Base-by-base conservation (phyloP, 2,797 vertebrate species). In the Australoheros facetus region DNA sequence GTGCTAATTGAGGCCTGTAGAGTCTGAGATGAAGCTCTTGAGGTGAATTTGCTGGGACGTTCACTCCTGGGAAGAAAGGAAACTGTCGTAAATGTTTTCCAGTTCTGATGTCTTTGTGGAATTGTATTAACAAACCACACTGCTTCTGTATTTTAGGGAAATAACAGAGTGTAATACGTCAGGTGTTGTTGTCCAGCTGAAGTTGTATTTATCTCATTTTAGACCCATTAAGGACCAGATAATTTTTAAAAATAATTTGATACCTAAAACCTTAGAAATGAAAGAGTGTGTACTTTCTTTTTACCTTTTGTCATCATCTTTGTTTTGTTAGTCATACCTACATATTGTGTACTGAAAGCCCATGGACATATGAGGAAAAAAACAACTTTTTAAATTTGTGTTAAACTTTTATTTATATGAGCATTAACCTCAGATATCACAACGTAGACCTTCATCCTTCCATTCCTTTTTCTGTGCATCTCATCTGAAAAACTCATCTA, bases 31-130 rank as follows among this genome's bases (percentile, higher is more conserved):
- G 23, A 23, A 26, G 39, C 60, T 45, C 39, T 64, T 45, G 21
- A 23, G 0, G 0, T 48, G 2, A 7, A 2, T 48, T 0, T 66
- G 14, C 60, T 1, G 37, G 3, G 1, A 26, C 5, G 0, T 17
- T 1, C 37, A 26, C 21, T 66, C 23, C 39, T 19, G 0, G 39
- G 39, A 28, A 28, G 16, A 48, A 7, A 28, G 62, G 26, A 6
- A 45, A 21, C 39, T 26, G 39, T 64, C 21, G 21, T 26, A 66
- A 66, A 0, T 0, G 45, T 48, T 66, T 66, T 3, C 14, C 5
- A 28, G 8, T 28, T 66, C 39, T 48, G 37, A 17, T 0, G 45
- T 66, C 16, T 45, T 28, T 19, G 6, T 17, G 45, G 6, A 7
- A 51, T 5, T 19, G 7, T 19, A 3, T 51, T 19, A 19, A 51